phyloP scores from a whole-genome alignment of 1,140 invertebrate species.

The Heliconius himera region DNA sequence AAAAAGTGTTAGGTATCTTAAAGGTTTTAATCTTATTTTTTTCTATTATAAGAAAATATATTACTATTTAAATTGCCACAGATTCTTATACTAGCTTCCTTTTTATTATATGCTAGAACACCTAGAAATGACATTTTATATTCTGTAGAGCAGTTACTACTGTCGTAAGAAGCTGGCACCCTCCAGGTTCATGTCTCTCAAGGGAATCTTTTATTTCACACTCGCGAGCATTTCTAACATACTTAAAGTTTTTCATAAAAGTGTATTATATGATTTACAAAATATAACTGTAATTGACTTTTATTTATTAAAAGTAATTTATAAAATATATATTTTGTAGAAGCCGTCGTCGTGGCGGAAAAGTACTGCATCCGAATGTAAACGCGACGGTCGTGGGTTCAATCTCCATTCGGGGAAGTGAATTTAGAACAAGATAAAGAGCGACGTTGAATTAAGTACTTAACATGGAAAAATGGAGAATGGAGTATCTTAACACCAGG shows the following conservation, averaged over 20 bases:
- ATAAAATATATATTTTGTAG: too few species aligned
- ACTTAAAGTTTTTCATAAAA: background rate
- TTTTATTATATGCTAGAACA: background rate
- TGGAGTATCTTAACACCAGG: background rate
- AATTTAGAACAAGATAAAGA: too few species aligned
- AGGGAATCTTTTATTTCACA: background rate
- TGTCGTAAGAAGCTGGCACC: background rate
- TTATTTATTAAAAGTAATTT: too few species aligned
- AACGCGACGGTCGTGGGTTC: too few species aligned
- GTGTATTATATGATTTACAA: background rate
- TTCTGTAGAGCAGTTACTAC: background rate
- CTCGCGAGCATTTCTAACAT: background rate
- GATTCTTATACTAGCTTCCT: background rate
- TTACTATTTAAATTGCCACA: background rate
- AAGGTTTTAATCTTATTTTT: background rate
- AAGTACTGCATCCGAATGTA: too few species aligned
- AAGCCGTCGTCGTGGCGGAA: too few species aligned
- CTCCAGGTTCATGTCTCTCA: background rate
- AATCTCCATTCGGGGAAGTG: too few species aligned
- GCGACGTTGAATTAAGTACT: background rate
- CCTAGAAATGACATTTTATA: constrained; percentile 5
- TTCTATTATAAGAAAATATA: background rate
- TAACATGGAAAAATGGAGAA: background rate
- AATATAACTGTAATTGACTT: background rate
- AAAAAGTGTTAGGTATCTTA: too few species aligned